Conservation (phyloP, 2,888 invertebrate species). For the Phengaris alcon region DNA sequence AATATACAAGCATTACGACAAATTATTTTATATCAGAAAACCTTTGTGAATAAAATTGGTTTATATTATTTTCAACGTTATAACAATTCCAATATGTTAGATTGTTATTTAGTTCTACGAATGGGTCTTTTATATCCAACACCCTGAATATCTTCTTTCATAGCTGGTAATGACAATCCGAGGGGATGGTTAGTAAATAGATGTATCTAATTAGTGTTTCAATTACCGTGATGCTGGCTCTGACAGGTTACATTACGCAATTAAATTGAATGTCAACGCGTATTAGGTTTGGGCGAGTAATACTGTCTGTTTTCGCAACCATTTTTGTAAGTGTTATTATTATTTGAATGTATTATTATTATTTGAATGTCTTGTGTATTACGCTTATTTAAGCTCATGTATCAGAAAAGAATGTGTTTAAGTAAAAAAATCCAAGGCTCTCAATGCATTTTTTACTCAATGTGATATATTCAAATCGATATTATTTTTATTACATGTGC, state of each 20-base stretch:
- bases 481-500: no score
- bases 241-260: conserved; percentile 13
- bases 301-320: neutral
- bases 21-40: neutral
- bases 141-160: neutral
- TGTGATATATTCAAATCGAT: no score
- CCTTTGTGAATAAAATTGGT: neutral
- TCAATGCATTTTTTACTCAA: no score
- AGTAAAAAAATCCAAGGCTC: no score
- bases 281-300: neutral
- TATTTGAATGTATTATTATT: neutral
- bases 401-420: no score
- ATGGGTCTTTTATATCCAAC: neutral
- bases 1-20: neutral
- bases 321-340: neutral
- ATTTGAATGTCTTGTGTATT: neutral
- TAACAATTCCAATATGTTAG: no score
- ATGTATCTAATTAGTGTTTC: conserved; percentile 3
- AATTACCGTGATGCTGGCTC: neutral
- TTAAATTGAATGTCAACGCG: conserved; percentile 13
- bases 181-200: conserved; percentile 5
- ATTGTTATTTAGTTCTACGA: neutral
- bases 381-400: neutral
- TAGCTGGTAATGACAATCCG: neutral
- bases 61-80: neutral